Percentiles rank a stretch among this genome's conserved stretches.
These are phyloP conservation scores for Drosophila seguyi DNA, from an alignment of 1,140 invertebrate genomes.

Conservation along the genomic window DNA sequence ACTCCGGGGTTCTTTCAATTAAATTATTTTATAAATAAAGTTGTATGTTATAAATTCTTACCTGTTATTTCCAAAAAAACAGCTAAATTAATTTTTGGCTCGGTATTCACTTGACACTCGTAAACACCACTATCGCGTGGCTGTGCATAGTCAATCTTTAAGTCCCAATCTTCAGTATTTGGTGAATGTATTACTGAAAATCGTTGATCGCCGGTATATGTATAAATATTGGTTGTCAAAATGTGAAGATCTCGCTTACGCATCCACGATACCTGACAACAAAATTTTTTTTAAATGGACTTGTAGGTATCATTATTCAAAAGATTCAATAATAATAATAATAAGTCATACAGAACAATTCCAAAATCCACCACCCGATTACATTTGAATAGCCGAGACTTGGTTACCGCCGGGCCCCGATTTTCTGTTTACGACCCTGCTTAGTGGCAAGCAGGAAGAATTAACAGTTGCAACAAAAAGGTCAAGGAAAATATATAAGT, in stretches of 20 bases:
- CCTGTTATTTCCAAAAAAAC: conserved; percentile 92
- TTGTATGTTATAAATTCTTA: conserved; percentile 80
- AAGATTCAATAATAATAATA: no score
- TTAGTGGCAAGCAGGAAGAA: no score
- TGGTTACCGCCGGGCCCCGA: no score
- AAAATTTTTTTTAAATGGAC: no score
- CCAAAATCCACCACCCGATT: no score
- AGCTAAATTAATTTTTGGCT: conserved; percentile 94
- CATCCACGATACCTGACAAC: conserved; percentile 94
- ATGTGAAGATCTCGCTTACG: conserved; percentile 95
- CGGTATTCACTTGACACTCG: conserved; percentile 94
- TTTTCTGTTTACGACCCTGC: no score
- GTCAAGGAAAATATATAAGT: no score
- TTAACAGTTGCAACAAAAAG: no score
- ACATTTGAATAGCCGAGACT: no score
- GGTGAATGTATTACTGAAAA: conserved; percentile 94
- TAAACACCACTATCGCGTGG: conserved; percentile 94
- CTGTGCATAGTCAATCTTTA: conserved; percentile 95
- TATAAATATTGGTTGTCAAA: conserved; percentile 93
- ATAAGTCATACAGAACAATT: no score
- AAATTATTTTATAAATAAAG: not conserved
- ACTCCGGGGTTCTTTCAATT: no score
- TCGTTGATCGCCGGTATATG: conserved; percentile 94
- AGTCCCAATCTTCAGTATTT: conserved; percentile 95
- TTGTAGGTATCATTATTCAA: no score